Conservation (phyloP, 2,888 invertebrate species). For the Parnassius apollo region DNA sequence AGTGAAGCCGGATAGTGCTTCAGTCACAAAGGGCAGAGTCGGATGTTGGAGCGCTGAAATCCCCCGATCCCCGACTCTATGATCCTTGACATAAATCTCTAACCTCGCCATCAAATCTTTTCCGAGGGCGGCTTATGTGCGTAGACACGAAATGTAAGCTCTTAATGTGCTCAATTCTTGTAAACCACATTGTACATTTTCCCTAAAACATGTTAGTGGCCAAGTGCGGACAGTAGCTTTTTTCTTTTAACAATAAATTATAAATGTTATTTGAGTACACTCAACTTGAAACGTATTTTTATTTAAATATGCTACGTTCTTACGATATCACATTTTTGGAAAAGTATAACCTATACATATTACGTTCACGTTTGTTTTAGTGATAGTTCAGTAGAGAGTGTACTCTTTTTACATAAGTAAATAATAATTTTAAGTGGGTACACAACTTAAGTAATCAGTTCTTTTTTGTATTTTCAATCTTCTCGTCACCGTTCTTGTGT, state of each 20-base stretch:
- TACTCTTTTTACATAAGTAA: too few relatives aligned
- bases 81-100: constrained; percentile 81
- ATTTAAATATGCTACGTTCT: too few relatives aligned
- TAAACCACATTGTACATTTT: constrained; percentile 31
- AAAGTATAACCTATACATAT: too few relatives aligned
- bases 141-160: constrained; percentile 68
- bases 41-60: constrained; percentile 76
- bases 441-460: not conserved
- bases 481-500: too few relatives aligned
- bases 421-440: too few relatives aligned
- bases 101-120: constrained; percentile 80
- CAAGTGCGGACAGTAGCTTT: constrained; percentile 4
- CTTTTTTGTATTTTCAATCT: not conserved
- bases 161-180: constrained; percentile 66
- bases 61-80: constrained; percentile 75
- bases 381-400: too few relatives aligned
- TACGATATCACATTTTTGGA: too few relatives aligned
- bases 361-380: too few relatives aligned
- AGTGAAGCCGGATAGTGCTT: constrained; percentile 77
- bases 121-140: constrained; percentile 72
- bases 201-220: constrained; percentile 30
- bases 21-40: constrained; percentile 77
- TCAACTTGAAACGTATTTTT: too few relatives aligned
- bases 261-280: too few relatives aligned
- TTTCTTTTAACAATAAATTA: not conserved